Conservation (phyloP, 2,888 invertebrate genomes). For the Aleiodes leptofemur region DNA sequence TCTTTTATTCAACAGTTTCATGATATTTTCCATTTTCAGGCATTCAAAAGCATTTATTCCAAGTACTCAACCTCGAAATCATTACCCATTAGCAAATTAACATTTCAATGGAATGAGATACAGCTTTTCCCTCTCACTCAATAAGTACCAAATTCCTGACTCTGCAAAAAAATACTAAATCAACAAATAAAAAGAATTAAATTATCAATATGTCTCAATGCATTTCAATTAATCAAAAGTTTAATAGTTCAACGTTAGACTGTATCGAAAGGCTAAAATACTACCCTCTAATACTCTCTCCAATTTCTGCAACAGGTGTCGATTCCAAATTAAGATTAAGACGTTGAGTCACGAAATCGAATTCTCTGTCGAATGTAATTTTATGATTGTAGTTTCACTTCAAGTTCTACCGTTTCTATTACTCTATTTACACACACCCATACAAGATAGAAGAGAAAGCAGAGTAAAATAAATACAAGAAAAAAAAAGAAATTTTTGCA, state of each 20-base stretch:
- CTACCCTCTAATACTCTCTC: not conserved
- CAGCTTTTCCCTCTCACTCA: not conserved
- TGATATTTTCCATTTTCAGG: no score
- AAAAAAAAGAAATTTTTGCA: no score
- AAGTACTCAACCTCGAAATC: no score
- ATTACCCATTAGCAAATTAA: no score
- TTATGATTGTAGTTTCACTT: not conserved
- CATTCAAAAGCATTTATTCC: no score
- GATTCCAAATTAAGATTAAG: conserved; percentile 48
- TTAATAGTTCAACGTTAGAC: not conserved
- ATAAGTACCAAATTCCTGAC: not conserved
- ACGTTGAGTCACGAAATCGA: conserved; percentile 19
- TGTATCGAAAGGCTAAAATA: conserved; percentile 7
- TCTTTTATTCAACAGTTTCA: no score
- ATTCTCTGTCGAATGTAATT: conserved; percentile 9
- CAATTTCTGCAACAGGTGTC: conserved; percentile 48
- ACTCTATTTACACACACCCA: not conserved
- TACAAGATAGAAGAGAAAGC: no score
- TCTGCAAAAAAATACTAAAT: not conserved
- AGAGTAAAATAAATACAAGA: no score
- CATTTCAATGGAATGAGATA: no score
- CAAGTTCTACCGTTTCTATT: not conserved
- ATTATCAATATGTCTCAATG: conserved; percentile 25
- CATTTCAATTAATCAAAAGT: conserved; percentile 29
- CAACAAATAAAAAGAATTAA: not conserved